Evolutionary conservation across 2,797 vertebrate genomes (phyloP), one percentile per base, ranked within the genome.

Genomic region (Melanotaenia boesemani): DNA sequence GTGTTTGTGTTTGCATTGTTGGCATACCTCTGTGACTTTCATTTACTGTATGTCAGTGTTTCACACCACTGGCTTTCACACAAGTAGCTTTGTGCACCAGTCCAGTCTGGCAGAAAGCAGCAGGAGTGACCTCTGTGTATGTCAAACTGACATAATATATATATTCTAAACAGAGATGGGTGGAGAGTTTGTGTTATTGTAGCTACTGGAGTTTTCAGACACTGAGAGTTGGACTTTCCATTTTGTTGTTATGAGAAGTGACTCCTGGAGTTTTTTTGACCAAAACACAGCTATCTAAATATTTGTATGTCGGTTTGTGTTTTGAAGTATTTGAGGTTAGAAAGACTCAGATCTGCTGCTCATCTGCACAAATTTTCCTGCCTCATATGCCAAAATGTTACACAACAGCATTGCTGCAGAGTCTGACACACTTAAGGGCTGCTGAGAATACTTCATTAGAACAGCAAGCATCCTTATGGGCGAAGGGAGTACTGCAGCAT

Each of bases 1-100:
- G 46, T 84, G 84, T 91, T 91, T 92, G 79, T 70, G 28, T 87
- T 89, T 85, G 85, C 78, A 70, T 91, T 83, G 73, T 72, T 83
- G 78, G 76, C 81, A 89, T 85, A 75, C 83, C 83, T 87, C 83
- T 59, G 77, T 66, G 71, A 83, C 77, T 72, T 77, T 78, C 62
- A 77, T 84, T 74, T 30, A 64, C 70, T 72, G 61, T 57, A 58
- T 59, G 52, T 37, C 57, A 32, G 59, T 22, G 62, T 67, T 57
- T 83, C 70, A 63, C 73, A 72, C 61, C 34, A 12, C 11, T 13
- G 39, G 7, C 20, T 46, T 54, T 64, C 56, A 82, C 69, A 75
- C 63, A 78, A 69, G 85, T 57, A 22, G 28, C 70, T 67, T 69
- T 67, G 70, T 73, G 6, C 52, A 10, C n/a, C 34, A 1, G 5